Evolutionary conservation across 2,797 vertebrate genomes (phyloP), one percentile per base, ranked within the genome.

Genomic region (Avahi laniger): DNA sequence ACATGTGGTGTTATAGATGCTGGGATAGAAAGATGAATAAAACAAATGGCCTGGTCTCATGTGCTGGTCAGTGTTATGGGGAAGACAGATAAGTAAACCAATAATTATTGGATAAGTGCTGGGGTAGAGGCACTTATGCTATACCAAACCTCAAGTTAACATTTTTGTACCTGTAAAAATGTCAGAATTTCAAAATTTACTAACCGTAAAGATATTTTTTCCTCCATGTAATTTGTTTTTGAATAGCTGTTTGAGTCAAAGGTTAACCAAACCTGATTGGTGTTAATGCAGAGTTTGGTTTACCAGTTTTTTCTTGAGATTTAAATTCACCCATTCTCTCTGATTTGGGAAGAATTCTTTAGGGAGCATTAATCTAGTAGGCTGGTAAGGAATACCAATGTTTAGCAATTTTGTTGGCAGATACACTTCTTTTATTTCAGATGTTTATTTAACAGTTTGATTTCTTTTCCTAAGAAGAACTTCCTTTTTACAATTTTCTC

Each of bases 1-100:
- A 69, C 22, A 1, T 43, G 0, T 72, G 54, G 24, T 80, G 11
- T 72, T 87, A 17, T 63, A 61, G 65, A 41, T 92, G 72, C 67
- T 95, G 81, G n/a, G n/a, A 48, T 92, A 85, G 76, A 65, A 95
- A 91, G 82, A 54, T 61, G 35, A 72, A 30, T 54, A 94, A 96
- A 85, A 59, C 30, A 85, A 11, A 61, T 69, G 35, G 26, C 28
- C 38, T n/a, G 1, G 52, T 46, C 69, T 38, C 28, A 30, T 26
- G 35, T 72, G 52, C 86, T 90, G 38, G 18, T 93, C 61, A 86
- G 43, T 69, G 43, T 93, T 78, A 57, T 1, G 13, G 61, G 54
- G 35, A 85, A 91, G 70, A 93, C 52, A 67, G 75, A 48, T 81
- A 86, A 80, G 26, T 76, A 91, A 73, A 83, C 20, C 69, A 87